Percentiles rank a stretch among this genome's conserved stretches.
Evolutionary conservation across 2,888 invertebrate species (phyloP).

Genomic region (Tetragonisca angustula): DNA sequence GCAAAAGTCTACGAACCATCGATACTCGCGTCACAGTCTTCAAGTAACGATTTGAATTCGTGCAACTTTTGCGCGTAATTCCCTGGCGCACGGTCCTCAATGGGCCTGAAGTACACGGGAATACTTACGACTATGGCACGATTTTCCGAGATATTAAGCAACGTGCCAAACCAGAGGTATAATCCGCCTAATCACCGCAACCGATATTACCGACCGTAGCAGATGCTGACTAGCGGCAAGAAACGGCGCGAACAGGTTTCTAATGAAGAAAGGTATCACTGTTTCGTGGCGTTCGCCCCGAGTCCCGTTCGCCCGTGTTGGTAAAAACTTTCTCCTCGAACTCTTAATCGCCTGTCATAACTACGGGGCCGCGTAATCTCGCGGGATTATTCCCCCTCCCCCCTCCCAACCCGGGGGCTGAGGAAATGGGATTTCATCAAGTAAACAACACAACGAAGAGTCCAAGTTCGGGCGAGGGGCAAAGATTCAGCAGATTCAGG

Average conservation of each 20-base stretch:
- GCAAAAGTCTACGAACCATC: no score
- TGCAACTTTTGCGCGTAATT: background rate
- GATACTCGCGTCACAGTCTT: no score
- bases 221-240: constrained; percentile 13
- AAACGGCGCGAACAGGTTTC: background rate
- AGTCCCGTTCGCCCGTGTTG: background rate
- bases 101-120: background rate
- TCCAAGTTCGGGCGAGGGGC: background rate
- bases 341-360: constrained; percentile 35
- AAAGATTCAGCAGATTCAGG: background rate
- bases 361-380: constrained; percentile 10
- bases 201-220: constrained; percentile 14
- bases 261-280: constrained; percentile 32
- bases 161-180: constrained; percentile 1
- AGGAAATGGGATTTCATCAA: background rate
- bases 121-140: background rate
- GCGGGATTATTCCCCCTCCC: background rate
- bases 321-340: constrained; percentile 12
- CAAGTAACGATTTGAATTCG: background rate
- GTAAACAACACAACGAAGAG: background rate
- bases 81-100: background rate
- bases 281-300: constrained; percentile 3
- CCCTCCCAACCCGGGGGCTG: no score
- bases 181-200: constrained; percentile 24
- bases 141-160: constrained; percentile 25